These are phyloP conservation scores for Drosophila setosimentum DNA, from an alignment of 2,888 invertebrate genomes.

Conservation along the genomic window DNA sequence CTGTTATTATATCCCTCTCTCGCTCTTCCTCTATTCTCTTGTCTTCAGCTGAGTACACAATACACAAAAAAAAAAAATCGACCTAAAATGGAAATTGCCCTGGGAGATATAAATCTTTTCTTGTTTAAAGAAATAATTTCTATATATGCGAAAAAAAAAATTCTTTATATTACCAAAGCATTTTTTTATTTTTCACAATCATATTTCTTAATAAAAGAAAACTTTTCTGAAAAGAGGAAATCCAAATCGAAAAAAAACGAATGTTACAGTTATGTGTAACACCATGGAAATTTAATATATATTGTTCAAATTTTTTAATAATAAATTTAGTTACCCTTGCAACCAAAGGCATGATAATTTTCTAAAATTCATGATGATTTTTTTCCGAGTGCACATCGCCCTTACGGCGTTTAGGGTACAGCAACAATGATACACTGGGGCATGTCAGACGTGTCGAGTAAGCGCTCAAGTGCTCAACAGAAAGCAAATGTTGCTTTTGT, in stretches of 20 bases:
- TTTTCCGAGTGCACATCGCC: conserved; percentile 8
- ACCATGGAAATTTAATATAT: background rate
- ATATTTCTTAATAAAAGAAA: background rate
- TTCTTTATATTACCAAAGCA: background rate
- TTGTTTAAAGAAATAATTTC: background rate
- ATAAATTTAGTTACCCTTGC: too few species aligned
- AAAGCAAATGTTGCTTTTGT: conserved; percentile 56
- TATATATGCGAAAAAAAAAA: too few species aligned
- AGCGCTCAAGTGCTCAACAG: conserved; percentile 42
- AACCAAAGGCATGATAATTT: too few species aligned
- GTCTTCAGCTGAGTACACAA: background rate
- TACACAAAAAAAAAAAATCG: background rate
- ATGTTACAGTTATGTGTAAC: background rate
- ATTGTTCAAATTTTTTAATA: background rate
- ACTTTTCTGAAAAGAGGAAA: background rate
- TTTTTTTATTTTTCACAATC: background rate
- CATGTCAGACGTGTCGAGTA: conserved; percentile 72
- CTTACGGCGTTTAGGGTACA: conserved; percentile 53
- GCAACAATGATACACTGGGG: conserved; percentile 35
- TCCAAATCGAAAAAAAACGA: fast-evolving
- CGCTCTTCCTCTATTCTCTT: background rate
- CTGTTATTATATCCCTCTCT: background rate
- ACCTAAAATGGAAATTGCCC: too few species aligned
- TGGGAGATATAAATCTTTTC: too few species aligned
- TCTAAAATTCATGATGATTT: background rate